Conservation (phyloP, 2,113 vertebrate genomes). For the Oncorhynchus tshawytscha region DNA sequence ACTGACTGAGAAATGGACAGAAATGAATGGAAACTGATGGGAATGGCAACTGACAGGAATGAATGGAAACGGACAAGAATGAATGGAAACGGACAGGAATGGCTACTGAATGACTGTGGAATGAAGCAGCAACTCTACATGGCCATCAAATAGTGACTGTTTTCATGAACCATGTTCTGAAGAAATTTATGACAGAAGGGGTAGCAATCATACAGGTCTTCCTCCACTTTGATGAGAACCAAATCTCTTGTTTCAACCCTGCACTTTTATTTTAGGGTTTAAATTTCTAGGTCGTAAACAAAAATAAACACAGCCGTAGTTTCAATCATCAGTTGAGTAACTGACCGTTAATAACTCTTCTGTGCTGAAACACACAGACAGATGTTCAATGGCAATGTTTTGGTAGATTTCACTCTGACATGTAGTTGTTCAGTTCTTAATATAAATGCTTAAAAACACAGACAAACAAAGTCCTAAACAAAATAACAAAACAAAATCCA, state of each 20-base stretch:
- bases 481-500: background rate
- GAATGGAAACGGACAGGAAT: too few relatives aligned
- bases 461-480: background rate
- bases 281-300: background rate
- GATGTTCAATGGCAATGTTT: background rate
- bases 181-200: background rate
- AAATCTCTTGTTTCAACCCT: background rate
- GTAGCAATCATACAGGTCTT: background rate
- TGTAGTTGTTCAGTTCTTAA: background rate
- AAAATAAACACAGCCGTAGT: background rate
- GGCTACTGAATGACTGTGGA: background rate
- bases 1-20: too few relatives aligned
- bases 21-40: too few relatives aligned
- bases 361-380: slow-evolving; percentile 1
- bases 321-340: background rate
- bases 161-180: background rate
- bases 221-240: background rate
- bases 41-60: too few relatives aligned
- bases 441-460: background rate
- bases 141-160: background rate
- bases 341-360: background rate
- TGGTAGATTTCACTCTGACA: background rate
- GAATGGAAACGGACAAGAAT: too few relatives aligned
- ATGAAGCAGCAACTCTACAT: background rate
- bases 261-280: background rate